Percentiles rank a stretch among this genome's conserved stretches.
These are phyloP conservation scores for Sebastes minor DNA, from an alignment of 2,797 vertebrate species.

Conservation along the genomic window DNA sequence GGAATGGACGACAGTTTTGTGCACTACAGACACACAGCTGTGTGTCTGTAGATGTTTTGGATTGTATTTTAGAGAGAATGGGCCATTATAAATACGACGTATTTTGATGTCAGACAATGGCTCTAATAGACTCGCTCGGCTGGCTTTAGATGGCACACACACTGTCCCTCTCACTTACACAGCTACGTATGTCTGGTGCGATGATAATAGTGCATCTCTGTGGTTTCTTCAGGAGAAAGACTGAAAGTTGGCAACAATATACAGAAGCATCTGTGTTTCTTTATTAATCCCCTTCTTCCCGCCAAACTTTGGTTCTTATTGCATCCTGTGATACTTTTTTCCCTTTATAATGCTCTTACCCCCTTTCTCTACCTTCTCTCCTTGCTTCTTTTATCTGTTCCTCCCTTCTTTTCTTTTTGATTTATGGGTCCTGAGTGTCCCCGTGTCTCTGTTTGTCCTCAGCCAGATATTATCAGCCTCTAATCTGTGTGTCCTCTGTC, in stretches of 20 bases:
- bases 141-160: slow-evolving; percentile 3
- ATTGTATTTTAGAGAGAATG: slow-evolving; percentile 31
- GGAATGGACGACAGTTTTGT: slow-evolving; percentile 38
- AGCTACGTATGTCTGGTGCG: slow-evolving; percentile 20
- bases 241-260: slow-evolving; percentile 23
- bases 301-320: slow-evolving; percentile 18
- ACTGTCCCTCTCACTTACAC: slow-evolving; percentile 20
- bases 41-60: slow-evolving; percentile 1
- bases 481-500: slow-evolving; percentile 52
- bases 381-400: slow-evolving; percentile 25
- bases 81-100: slow-evolving; percentile 20
- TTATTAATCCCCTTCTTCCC: slow-evolving; percentile 16
- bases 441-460: slow-evolving; percentile 34
- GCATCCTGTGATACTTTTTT: not conserved
- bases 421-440: slow-evolving; percentile 30
- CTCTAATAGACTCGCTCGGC: slow-evolving; percentile 11
- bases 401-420: slow-evolving; percentile 26
- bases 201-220: slow-evolving; percentile 47
- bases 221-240: slow-evolving; percentile 33
- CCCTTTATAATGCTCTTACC: not conserved
- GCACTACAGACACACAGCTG: not conserved
- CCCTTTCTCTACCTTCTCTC: not conserved
- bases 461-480: slow-evolving; percentile 42
- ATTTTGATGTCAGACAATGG: slow-evolving; percentile 37
- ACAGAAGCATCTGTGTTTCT: slow-evolving; percentile 43